Conservation (phyloP, 2,113 vertebrate species). For the Heloderma charlesbogerti region DNA sequence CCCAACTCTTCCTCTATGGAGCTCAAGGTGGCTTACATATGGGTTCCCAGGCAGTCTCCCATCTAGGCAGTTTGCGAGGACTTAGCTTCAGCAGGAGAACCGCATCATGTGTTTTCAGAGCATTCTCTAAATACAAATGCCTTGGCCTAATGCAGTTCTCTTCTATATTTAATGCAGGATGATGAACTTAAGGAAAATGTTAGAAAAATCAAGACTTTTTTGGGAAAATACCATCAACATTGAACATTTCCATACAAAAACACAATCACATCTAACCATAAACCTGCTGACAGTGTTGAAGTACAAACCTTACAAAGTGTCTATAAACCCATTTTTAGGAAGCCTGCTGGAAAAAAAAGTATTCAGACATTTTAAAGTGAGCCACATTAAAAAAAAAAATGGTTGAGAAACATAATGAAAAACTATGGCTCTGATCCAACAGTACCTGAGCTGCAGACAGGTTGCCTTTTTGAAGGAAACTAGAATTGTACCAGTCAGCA, state of each 20-base stretch:
- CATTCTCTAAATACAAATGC: neutral
- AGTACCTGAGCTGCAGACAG: neutral
- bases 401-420: neutral
- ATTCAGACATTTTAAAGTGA: slow-evolving; percentile 6
- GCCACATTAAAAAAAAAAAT: slow-evolving; percentile 13
- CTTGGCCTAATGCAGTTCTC: neutral
- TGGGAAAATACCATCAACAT: neutral
- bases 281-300: neutral
- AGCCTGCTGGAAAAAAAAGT: neutral
- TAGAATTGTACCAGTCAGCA: neutral
- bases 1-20: neutral
- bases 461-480: neutral
- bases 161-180: neutral
- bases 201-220: neutral
- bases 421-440: neutral
- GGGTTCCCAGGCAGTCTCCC: neutral
- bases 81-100: neutral
- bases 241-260: slow-evolving; percentile 13
- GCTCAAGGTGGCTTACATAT: neutral
- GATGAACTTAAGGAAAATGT: neutral
- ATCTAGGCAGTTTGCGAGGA: neutral
- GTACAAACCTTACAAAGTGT: slow-evolving; percentile 30
- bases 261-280: slow-evolving; percentile 5
- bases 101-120: neutral
- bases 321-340: neutral